Percentiles rank a stretch among this genome's conserved stretches.
These are phyloP conservation scores for Frieseomelitta varia DNA, from an alignment of 1,140 invertebrate genomes.

Conservation along the genomic window DNA sequence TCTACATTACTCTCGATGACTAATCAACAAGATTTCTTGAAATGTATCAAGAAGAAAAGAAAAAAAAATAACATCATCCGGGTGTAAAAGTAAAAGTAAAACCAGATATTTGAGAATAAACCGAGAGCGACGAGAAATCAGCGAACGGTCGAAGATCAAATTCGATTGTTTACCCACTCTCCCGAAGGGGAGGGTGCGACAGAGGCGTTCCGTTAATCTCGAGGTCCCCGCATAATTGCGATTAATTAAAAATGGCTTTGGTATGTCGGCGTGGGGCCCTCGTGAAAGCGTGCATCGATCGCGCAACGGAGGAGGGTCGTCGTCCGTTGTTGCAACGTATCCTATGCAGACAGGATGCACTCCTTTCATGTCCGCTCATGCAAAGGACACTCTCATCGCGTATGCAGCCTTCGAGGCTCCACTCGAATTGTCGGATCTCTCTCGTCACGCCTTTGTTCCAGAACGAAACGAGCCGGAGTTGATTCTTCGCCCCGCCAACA, in stretches of 20 bases:
- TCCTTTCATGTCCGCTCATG: slow-evolving; percentile 48
- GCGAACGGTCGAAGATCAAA: slow-evolving; percentile 12
- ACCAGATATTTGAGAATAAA: background rate
- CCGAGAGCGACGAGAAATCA: background rate
- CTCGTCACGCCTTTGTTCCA: slow-evolving; percentile 31
- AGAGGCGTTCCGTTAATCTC: slow-evolving; percentile 1
- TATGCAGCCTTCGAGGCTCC: slow-evolving; percentile 42
- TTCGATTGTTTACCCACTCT: slow-evolving; percentile 16
- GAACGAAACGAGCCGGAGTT: background rate
- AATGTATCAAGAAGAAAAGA: no score
- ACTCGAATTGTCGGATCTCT: slow-evolving; percentile 35
- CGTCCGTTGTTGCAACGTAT: slow-evolving; percentile 39
- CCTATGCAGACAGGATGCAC: slow-evolving; percentile 52
- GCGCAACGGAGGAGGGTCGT: slow-evolving; percentile 25
- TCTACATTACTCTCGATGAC: no score
- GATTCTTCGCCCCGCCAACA: slow-evolving; percentile 10
- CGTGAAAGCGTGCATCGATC: slow-evolving; percentile 42
- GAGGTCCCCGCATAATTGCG: slow-evolving; percentile 28
- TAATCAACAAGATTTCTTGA: no score
- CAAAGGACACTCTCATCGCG: slow-evolving; percentile 53
- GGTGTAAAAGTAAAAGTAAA: background rate
- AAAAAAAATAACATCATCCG: no score
- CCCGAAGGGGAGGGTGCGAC: background rate
- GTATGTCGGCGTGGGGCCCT: slow-evolving; percentile 24
- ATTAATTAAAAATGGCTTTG: slow-evolving; percentile 52